Conservation (phyloP, 2,113 vertebrate genomes). For the Marmota flaviventris region DNA sequence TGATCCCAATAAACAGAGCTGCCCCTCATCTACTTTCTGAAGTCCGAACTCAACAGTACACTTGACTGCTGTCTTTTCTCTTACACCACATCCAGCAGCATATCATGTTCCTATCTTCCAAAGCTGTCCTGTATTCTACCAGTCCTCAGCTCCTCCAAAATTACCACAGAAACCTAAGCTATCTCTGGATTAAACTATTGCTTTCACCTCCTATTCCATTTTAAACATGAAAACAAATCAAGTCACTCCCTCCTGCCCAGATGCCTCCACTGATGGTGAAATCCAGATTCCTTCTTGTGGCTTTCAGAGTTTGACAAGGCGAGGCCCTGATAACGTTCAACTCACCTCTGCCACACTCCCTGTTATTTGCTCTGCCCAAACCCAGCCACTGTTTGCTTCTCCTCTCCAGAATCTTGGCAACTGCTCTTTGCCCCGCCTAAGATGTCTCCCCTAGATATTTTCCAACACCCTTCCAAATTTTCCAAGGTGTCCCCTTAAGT, state of each 20-base stretch:
- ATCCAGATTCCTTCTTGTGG: not conserved
- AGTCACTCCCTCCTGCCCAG: accelerated
- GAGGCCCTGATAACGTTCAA: accelerated
- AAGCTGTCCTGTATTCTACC: not conserved
- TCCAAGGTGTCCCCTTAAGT: not conserved
- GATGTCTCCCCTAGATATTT: not conserved
- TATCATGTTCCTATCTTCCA: not conserved
- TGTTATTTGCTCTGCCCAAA: accelerated
- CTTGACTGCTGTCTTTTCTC: not conserved
- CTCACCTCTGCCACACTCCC: accelerated
- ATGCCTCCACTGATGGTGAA: not conserved
- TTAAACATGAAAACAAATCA: not conserved
- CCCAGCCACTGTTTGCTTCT: not conserved
- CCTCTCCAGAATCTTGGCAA: not conserved
- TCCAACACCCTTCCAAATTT: not conserved
- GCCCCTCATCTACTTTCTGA: not conserved
- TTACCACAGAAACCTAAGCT: not conserved
- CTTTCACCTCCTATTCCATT: not conserved
- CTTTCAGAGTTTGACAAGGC: not conserved
- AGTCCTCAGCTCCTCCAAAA: not conserved
- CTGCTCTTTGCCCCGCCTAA: not conserved
- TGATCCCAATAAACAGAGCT: not conserved
- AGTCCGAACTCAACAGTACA: not conserved
- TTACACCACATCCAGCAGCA: accelerated
- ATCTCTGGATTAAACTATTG: not conserved